Evolutionary conservation across 2,113 vertebrate genomes (phyloP).

Genomic region (Upupa epops): DNA sequence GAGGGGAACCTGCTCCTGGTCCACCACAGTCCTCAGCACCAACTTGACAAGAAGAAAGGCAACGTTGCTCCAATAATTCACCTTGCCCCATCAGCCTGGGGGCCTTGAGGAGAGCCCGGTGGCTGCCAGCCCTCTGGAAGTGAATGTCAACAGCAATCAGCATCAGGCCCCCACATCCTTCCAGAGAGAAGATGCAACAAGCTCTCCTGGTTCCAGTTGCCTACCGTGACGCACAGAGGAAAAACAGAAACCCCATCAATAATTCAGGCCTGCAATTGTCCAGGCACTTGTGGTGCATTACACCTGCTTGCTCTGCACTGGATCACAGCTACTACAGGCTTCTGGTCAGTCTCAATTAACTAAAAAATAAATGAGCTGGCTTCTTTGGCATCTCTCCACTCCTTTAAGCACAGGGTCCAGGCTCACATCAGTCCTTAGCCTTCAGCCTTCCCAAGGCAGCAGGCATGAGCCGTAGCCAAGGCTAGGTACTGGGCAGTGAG

Average conservation of each 20-base stretch:
- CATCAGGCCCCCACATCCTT: background rate
- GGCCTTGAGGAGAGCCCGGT: background rate
- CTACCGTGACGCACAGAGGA: background rate
- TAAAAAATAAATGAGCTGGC: background rate
- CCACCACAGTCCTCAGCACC: background rate
- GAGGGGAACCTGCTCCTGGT: background rate
- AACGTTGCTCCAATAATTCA: fast-evolving
- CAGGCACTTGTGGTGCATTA: fast-evolving
- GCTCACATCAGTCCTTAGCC: background rate
- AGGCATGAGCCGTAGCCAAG: fast-evolving
- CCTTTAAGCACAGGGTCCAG: fast-evolving
- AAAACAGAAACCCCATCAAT: constrained; percentile 33
- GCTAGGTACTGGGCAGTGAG: fast-evolving
- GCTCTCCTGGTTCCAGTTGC: background rate
- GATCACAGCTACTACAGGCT: background rate
- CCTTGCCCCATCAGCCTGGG: background rate
- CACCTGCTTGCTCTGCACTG: background rate
- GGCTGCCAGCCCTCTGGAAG: fast-evolving
- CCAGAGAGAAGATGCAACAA: background rate
- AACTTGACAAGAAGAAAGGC: background rate
- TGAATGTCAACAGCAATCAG: background rate
- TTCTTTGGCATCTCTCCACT: background rate
- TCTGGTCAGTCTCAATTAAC: constrained; percentile 18
- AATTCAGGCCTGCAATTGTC: constrained; percentile 25
- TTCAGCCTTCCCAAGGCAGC: background rate